These are phyloP conservation scores for Sphecodes monilicornis DNA, from an alignment of 2,888 invertebrate species.

Conservation along the genomic window DNA sequence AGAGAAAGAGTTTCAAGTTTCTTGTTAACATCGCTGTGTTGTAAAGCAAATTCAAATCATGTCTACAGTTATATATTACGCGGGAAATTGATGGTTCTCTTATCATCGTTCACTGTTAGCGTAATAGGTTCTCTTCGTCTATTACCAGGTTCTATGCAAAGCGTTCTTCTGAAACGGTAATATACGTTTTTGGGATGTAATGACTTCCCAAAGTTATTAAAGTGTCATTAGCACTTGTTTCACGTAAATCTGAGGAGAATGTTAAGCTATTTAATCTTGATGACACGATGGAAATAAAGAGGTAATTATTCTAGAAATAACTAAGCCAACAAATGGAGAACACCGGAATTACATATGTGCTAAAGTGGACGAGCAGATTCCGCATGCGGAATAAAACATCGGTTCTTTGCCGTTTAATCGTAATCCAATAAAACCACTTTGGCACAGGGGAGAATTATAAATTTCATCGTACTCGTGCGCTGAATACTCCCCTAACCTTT, in stretches of 20 bases:
- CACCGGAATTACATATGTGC: constrained; percentile 15
- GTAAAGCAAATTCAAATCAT: background rate
- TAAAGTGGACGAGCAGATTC: constrained; percentile 33
- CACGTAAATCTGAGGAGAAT: background rate
- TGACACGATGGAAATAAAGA: background rate
- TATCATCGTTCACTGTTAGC: background rate
- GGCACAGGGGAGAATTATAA: constrained; percentile 35
- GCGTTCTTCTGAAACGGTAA: background rate
- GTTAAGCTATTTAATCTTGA: background rate
- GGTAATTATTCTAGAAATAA: constrained; percentile 4
- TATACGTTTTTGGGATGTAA: background rate
- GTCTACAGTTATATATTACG: background rate
- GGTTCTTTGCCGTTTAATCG: constrained; percentile 68
- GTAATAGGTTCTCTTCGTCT: background rate
- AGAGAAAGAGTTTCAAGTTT: background rate
- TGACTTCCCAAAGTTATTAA: background rate
- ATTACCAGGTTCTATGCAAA: background rate
- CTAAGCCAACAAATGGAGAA: background rate
- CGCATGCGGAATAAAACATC: constrained; percentile 31
- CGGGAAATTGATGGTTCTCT: background rate
- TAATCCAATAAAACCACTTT: constrained; percentile 70
- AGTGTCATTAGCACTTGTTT: background rate
- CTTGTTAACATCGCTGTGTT: background rate
- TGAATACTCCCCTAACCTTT: constrained; percentile 25
- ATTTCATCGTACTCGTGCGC: constrained; percentile 23